Evolutionary conservation across 2,113 vertebrate genomes (phyloP).

Genomic region (Trichechus manatus): DNA sequence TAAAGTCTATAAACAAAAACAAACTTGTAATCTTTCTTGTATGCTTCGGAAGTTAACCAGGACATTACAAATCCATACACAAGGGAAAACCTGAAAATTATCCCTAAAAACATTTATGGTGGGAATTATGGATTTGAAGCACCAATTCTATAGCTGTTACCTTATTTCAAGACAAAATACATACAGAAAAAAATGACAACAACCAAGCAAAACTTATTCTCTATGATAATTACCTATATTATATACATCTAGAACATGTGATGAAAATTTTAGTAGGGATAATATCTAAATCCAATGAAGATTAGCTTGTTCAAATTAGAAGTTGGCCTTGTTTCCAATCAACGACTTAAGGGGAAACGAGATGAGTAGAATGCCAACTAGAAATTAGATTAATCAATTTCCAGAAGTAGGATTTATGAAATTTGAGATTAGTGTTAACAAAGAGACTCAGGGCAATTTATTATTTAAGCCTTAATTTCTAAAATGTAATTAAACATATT

Average conservation of each 20-base stretch:
- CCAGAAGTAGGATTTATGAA: conserved; percentile 16
- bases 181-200: background rate
- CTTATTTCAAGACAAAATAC: background rate
- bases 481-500: background rate
- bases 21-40: background rate
- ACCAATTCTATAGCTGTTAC: background rate
- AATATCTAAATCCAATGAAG: background rate
- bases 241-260: background rate
- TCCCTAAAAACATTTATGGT: background rate
- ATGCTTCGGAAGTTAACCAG: background rate
- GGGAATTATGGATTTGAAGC: background rate
- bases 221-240: background rate
- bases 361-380: background rate
- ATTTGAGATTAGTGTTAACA: background rate
- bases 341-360: background rate
- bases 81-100: background rate
- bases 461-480: background rate
- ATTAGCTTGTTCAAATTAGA: background rate
- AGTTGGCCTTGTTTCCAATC: background rate
- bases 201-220: background rate
- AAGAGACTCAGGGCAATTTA: background rate
- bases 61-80: background rate
- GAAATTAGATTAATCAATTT: conserved; percentile 25
- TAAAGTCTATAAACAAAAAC: background rate
- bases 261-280: background rate